Conservation (phyloP, 92 coral and sea anemone species). For the Meandrina meandrites region DNA sequence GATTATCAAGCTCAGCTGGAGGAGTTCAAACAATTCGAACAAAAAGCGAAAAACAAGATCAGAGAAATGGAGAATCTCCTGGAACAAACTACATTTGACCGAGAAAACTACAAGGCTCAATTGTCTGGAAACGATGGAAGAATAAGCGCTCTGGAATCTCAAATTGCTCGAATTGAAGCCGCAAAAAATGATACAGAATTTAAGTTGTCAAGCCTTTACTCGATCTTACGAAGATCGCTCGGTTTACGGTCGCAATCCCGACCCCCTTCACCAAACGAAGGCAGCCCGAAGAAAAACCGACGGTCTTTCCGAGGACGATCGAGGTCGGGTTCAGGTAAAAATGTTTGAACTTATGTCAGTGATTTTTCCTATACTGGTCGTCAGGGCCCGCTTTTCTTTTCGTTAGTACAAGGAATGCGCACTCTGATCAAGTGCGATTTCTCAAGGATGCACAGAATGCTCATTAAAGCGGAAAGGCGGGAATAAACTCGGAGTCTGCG, state of each 20-base stretch:
- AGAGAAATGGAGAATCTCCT: conserved; percentile 74
- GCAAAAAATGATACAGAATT: conserved; percentile 73
- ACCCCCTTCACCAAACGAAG: conserved; percentile 53
- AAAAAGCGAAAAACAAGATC: conserved; percentile 67
- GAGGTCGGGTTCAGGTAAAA: conserved; percentile 51
- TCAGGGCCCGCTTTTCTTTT: too few species aligned
- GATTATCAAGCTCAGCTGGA: conserved; percentile 72
- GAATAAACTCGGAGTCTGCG: too few species aligned
- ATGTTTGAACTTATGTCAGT: not conserved
- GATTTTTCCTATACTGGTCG: not conserved
- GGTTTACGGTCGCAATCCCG: conserved; percentile 70
- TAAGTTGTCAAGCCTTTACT: conserved; percentile 70
- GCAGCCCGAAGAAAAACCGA: conserved; percentile 77
- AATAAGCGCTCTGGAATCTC: conserved; percentile 76
- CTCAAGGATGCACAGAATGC: too few species aligned
- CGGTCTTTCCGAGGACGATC: conserved; percentile 56
- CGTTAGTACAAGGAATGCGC: too few species aligned
- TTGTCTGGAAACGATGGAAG: conserved; percentile 89
- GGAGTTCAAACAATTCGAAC: conserved; percentile 70
- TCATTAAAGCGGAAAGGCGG: too few species aligned
- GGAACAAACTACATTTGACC: conserved; percentile 81
- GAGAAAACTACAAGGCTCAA: conserved; percentile 89
- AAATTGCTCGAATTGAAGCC: conserved; percentile 75
- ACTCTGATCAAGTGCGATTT: too few species aligned
- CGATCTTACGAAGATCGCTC: conserved; percentile 72